phyloP scores from a whole-genome alignment of 2,113 vertebrate genomes.

The Hipposideros armiger region DNA sequence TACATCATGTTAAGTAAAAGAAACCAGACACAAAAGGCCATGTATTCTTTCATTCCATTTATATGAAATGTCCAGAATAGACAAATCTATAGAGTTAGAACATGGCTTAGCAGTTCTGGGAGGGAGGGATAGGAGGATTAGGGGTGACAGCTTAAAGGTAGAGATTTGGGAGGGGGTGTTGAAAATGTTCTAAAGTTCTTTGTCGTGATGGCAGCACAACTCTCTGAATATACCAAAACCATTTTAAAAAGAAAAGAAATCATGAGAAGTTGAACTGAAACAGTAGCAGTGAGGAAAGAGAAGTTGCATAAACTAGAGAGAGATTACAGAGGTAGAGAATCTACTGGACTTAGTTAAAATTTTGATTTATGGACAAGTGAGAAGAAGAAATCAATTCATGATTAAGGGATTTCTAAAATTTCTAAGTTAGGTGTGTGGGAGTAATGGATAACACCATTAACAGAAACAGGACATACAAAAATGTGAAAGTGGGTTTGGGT shows the following conservation, averaged over 20 bases:
- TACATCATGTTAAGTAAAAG: slow-evolving; percentile 17
- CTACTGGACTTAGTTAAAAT: slow-evolving; percentile 44
- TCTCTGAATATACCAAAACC: slow-evolving; percentile 8
- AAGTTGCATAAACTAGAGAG: not conserved
- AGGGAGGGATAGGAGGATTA: not conserved
- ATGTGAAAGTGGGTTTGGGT: not conserved
- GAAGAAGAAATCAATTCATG: slow-evolving; percentile 59
- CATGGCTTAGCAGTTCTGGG: not conserved
- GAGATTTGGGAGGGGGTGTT: not conserved
- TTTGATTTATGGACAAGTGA: slow-evolving; percentile 23
- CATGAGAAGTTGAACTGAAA: not conserved
- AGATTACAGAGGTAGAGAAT: not conserved
- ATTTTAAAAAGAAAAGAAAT: slow-evolving; percentile 16
- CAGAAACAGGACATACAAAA: slow-evolving; percentile 11
- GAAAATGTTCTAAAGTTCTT: not conserved
- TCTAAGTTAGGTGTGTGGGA: not conserved
- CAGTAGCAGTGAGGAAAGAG: not conserved
- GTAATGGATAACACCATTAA: slow-evolving; percentile 6
- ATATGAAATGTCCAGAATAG: not conserved
- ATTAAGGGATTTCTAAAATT: not conserved
- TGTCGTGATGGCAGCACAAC: not conserved
- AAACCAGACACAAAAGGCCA: not conserved
- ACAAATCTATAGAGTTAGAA: not conserved
- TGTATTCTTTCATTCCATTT: not conserved
- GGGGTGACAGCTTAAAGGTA: not conserved